Conservation (phyloP, 2,797 vertebrate species). For the Stomatorhinus walkeri region DNA sequence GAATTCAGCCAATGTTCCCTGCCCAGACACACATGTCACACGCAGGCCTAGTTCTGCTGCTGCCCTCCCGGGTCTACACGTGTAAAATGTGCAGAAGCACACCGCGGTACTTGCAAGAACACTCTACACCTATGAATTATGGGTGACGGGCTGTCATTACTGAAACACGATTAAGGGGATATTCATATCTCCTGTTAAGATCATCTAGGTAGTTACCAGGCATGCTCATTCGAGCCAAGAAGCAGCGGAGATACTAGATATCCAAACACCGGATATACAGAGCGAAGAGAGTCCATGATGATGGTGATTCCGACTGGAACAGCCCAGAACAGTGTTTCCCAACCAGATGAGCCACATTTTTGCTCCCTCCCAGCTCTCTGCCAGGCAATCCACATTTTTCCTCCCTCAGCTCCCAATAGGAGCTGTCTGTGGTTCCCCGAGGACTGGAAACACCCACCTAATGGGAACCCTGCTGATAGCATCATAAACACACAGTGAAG, state of each 20-base stretch:
- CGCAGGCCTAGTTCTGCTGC: background rate
- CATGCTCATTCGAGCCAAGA: background rate
- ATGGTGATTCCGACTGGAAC: background rate
- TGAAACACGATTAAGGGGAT: background rate
- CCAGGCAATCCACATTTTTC: background rate
- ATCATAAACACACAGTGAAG: background rate
- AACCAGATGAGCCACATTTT: background rate
- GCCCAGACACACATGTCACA: background rate
- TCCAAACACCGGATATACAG: too few species aligned
- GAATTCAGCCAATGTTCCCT: background rate
- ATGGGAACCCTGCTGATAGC: background rate
- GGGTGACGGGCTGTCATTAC: background rate
- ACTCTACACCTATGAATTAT: background rate
- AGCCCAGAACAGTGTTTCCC: background rate
- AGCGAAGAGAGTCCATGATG: background rate
- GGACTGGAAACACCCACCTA: background rate
- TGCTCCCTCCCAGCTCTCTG: background rate
- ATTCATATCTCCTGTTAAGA: background rate
- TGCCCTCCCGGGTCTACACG: background rate
- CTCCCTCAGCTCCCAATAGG: background rate
- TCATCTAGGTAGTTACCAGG: background rate
- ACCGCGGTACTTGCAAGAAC: background rate
- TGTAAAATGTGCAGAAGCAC: background rate
- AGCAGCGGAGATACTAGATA: background rate
- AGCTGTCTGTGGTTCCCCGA: background rate